phyloP scores from a whole-genome alignment of 2,888 invertebrate genomes.

The Scaptomyza parva region DNA sequence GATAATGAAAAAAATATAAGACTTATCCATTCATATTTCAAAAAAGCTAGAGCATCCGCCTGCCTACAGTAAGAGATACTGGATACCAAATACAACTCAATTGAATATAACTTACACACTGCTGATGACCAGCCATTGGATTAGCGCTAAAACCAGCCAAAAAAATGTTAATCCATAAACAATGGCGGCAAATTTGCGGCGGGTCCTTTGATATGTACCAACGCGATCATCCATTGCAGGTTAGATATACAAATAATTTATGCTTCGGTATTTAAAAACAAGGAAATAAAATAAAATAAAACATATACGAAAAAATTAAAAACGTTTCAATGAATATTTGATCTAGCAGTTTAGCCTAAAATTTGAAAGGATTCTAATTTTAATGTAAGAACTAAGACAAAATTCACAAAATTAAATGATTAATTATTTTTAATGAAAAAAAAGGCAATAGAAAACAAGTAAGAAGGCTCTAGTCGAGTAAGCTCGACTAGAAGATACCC shows the following conservation, averaged over 20 bases:
- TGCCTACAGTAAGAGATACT: slow-evolving; percentile 18
- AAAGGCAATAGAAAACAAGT: neutral
- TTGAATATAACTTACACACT: slow-evolving; percentile 48
- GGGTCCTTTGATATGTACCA: slow-evolving; percentile 51
- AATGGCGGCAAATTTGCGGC: slow-evolving; percentile 61
- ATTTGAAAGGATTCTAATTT: neutral
- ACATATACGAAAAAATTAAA: neutral
- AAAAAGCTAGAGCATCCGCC: neutral
- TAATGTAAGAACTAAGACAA: neutral
- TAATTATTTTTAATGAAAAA: neutral
- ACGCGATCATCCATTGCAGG: slow-evolving; percentile 27
- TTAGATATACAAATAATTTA: slow-evolving; percentile 29
- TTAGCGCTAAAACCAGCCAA: slow-evolving; percentile 55
- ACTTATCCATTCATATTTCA: slow-evolving; percentile 44
- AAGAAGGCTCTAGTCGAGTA: no score
- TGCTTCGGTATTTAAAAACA: neutral
- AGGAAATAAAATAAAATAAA: neutral
- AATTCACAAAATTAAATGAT: neutral
- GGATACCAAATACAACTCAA: neutral
- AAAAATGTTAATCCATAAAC: slow-evolving; percentile 58
- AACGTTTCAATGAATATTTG: slow-evolving; percentile 14
- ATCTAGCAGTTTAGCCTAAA: slow-evolving; percentile 4
- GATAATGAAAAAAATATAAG: slow-evolving; percentile 56
- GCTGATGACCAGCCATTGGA: slow-evolving; percentile 61
- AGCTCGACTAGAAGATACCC: no score